phyloP scores from a whole-genome alignment of 1,140 invertebrate species.

The Sweltsa coloradensis region DNA sequence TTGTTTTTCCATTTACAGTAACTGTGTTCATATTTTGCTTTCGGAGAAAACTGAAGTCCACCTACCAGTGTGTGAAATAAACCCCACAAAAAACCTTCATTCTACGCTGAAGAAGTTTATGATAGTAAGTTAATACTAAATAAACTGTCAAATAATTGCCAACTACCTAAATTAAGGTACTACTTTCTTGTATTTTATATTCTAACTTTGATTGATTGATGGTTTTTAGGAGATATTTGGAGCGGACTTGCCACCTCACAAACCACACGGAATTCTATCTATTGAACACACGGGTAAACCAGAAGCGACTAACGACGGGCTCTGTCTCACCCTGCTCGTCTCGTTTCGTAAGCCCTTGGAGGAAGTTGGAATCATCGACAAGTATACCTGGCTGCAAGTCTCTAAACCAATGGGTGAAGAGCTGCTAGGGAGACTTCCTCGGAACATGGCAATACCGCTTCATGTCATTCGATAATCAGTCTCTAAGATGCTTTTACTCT shows the following conservation, averaged over 20 bases:
- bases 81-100: conserved; percentile 73
- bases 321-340: conserved; percentile 73
- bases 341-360: conserved; percentile 73
- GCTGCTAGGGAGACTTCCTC: conserved; percentile 50
- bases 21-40: conserved; percentile 67
- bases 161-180: too few relatives aligned
- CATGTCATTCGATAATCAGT: conserved; percentile 61
- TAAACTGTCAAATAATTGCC: background rate
- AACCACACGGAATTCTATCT: conserved; percentile 67
- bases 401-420: conserved; percentile 52
- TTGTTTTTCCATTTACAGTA: conserved; percentile 35
- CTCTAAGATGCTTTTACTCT: too few relatives aligned
- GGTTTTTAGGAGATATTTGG: conserved; percentile 66
- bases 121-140: conserved; percentile 40
- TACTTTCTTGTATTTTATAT: too few relatives aligned
- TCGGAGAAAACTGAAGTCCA: conserved; percentile 71
- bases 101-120: conserved; percentile 80
- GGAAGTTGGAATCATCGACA: conserved; percentile 71
- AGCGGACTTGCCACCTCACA: conserved; percentile 67
- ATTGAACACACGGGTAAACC: conserved; percentile 42
- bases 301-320: conserved; percentile 49
- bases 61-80: conserved; percentile 78
- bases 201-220: too few relatives aligned
- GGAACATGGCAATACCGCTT: conserved; percentile 64
- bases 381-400: conserved; percentile 79